A percentile compares a stretch with the other conserved stretches of the same genome.
Conservation (phyloP, 2,888 invertebrate species). For the Notodonta ziczac region DNA sequence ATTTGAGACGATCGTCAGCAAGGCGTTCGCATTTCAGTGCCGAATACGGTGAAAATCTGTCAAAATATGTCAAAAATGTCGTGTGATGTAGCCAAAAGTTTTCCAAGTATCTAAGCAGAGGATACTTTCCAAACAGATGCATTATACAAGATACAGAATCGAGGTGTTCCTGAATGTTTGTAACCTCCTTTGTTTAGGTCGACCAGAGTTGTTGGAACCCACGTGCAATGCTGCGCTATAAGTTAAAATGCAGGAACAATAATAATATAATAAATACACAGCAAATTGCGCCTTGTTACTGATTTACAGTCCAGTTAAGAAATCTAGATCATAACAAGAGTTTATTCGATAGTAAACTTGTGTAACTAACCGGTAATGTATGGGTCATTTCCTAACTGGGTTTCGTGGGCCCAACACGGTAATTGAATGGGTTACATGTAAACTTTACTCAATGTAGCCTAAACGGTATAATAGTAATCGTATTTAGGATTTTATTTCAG, state of each 20-base stretch:
- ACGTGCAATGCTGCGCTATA: background rate
- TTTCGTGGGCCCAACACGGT: slow-evolving; percentile 18
- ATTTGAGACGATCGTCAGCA: too few relatives aligned
- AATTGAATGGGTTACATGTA: slow-evolving; percentile 31
- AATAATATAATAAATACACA: slow-evolving; percentile 9
- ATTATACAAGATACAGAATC: too few relatives aligned
- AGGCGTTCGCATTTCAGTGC: too few relatives aligned
- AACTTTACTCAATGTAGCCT: background rate
- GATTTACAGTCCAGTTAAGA: slow-evolving; percentile 12
- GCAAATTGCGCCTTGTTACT: slow-evolving; percentile 18
- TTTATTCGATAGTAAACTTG: slow-evolving; percentile 36
- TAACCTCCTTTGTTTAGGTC: too few relatives aligned
- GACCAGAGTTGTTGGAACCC: too few relatives aligned
- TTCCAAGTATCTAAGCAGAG: too few relatives aligned
- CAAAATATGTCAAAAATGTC: too few relatives aligned
- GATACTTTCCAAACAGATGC: too few relatives aligned
- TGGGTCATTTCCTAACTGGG: slow-evolving; percentile 30
- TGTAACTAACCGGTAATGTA: slow-evolving; percentile 40
- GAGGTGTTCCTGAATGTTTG: too few relatives aligned
- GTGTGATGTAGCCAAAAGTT: too few relatives aligned
- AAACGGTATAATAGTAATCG: background rate
- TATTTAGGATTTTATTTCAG: background rate
- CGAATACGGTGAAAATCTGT: too few relatives aligned
- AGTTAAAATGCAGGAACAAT: background rate
- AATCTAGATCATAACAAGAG: slow-evolving; percentile 22